Evolutionary conservation across 2,113 vertebrate species (phyloP), one percentile per base, ranked within the genome.

Genomic region (Spermophilus dauricus): DNA sequence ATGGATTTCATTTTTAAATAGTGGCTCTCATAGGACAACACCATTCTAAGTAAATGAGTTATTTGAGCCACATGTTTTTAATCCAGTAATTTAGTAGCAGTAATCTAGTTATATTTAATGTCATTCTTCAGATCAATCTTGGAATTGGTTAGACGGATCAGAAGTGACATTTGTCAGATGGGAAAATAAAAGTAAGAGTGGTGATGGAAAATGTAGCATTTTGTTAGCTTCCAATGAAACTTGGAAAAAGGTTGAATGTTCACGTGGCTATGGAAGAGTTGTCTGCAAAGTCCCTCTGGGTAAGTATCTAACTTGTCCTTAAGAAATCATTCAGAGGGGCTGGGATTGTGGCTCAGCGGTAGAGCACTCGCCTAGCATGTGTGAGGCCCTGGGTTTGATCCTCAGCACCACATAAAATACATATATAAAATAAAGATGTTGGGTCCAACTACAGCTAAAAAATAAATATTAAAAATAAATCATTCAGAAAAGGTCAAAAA

Each of bases 211-310:
- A 37, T 99, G 99, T 95, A 98, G 98, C 12, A 97, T 99, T 97
- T 98, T 99, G 97, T 96, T 99, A 76, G 98, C 99, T 20, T 97
- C 97, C 87, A 98, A 97, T 77, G 99, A 99, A 94, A 96, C 32
- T 3, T 99, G 99, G 99, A 98, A 95, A 53, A 97, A 97, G 88
- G 99, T 98, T 67, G 98, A 98, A 97, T 99, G 99, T 97, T 83
- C 93, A 1, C 75, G 4, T 1, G 99, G 98, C 87, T 95, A 87
- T 84, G 99, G 99, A 91, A 99, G 99, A 89, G 98, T 99, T n/a
- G 98, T 99, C 97, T 99, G 99, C 98, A 99, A 99, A 99, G 98
- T 98, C 30, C 98, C 98, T 95, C 95, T 99, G 94, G 97, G 99
- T 99, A 98, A 30, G 99, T 99, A 95, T 75, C 37, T 84, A 24